phyloP scores from a whole-genome alignment of 2,797 vertebrate species.

The Hypotaenidia okinawae region DNA sequence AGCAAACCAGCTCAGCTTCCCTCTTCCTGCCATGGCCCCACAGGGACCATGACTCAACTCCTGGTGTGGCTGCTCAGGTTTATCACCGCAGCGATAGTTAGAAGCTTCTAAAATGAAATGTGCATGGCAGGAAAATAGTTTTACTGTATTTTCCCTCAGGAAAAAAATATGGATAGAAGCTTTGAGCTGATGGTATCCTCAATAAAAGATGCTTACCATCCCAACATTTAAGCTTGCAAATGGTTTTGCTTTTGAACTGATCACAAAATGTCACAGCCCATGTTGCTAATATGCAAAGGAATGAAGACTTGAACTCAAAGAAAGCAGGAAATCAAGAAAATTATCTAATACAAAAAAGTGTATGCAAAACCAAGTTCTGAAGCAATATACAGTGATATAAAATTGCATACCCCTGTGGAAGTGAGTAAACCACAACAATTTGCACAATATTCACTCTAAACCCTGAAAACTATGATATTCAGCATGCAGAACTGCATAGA shows the following conservation, averaged over 20 bases:
- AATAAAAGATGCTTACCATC: conserved; percentile 4
- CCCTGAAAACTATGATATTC: neutral
- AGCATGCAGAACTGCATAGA: neutral
- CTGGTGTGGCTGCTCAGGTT: conserved; percentile 10
- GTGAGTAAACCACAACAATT: neutral
- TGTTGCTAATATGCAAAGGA: neutral
- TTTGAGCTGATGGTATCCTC: neutral
- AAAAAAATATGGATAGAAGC: neutral
- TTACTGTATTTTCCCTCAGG: neutral
- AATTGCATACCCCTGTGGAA: neutral
- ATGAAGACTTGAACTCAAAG: neutral
- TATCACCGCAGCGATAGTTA: neutral
- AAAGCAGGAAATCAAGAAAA: conserved; percentile 7
- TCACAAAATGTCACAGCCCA: neutral
- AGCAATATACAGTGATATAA: neutral
- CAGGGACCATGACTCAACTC: neutral
- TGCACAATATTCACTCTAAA: neutral
- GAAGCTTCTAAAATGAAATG: conserved; percentile 28
- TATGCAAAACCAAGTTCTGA: neutral
- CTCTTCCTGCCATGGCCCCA: neutral
- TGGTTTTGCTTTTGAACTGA: neutral
- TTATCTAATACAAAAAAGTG: neutral
- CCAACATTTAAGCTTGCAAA: neutral
- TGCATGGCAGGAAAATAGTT: conserved; percentile 24
- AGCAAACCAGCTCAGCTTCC: conserved; percentile 15